Conservation (phyloP, 2,888 invertebrate genomes). For the Liopterus haemorrhoidalis region DNA sequence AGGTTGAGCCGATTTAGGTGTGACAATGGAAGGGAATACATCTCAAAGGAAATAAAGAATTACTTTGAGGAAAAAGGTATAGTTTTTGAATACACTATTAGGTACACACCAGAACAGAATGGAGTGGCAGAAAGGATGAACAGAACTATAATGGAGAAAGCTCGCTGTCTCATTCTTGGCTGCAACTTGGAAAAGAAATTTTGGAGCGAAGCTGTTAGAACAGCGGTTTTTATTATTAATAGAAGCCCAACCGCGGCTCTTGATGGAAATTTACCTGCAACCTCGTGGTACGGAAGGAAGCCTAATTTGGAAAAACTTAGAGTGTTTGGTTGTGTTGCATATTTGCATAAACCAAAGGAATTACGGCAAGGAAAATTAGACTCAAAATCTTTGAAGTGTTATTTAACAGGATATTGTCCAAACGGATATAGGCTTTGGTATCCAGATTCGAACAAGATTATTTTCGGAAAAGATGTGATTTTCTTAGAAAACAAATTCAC, state of each 20-base stretch:
- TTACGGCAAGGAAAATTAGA: conserved; percentile 28
- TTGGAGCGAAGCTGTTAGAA: conserved; percentile 38
- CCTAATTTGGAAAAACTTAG: conserved; percentile 27
- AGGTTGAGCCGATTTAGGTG: conserved; percentile 27
- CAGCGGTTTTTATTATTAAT: conserved; percentile 39
- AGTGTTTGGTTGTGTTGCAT: conserved; percentile 28
- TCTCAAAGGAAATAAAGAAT: conserved; percentile 33
- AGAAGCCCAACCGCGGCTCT: conserved; percentile 37
- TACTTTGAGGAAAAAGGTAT: conserved; percentile 32
- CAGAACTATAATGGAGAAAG: conserved; percentile 29
- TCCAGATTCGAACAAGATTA: conserved; percentile 4
- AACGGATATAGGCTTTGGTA: conserved; percentile 26
- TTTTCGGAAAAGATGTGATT: conserved; percentile 5
- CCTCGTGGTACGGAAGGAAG: conserved; percentile 22
- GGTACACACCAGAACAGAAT: conserved; percentile 35
- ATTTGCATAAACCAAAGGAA: conserved; percentile 26
- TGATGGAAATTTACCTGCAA: conserved; percentile 24
- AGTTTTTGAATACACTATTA: conserved; percentile 30
- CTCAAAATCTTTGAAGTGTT: conserved; percentile 22
- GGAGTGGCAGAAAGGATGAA: conserved; percentile 35
- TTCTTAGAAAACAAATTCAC: conserved; percentile 10
- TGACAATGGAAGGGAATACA: conserved; percentile 5
- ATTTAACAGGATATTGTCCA: conserved; percentile 25
- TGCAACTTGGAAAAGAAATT: conserved; percentile 26
- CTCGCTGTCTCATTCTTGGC: conserved; percentile 29